A percentile compares a stretch with the other conserved stretches of the same genome.
These are phyloP conservation scores for Drosophila incognita DNA, from an alignment of 2,888 invertebrate species.

Conservation along the genomic window DNA sequence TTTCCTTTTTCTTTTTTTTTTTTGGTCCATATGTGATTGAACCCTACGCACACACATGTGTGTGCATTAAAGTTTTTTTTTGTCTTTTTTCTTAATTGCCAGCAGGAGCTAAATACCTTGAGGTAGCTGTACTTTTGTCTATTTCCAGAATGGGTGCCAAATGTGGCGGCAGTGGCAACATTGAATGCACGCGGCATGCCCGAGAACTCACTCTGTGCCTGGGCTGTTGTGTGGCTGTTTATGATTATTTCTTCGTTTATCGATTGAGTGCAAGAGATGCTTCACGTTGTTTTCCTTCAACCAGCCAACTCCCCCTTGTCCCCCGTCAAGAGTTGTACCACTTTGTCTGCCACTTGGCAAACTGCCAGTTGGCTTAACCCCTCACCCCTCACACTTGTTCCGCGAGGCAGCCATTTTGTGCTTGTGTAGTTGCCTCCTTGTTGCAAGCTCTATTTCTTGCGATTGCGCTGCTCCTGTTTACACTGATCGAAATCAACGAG, in stretches of 20 bases:
- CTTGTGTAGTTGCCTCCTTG: constrained; percentile 36
- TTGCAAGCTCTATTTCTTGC: constrained; percentile 42
- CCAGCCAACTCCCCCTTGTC: neutral
- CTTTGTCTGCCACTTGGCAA: constrained; percentile 36
- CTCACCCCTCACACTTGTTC: constrained; percentile 30
- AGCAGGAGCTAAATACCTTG: constrained; percentile 19
- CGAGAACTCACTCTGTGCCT: neutral
- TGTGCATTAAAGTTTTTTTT: constrained; percentile 4
- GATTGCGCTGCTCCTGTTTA: constrained; percentile 38
- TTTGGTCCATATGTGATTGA: constrained; percentile 69
- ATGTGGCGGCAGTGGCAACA: constrained; percentile 28
- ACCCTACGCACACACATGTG: constrained; percentile 48
- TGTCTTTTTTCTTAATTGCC: constrained; percentile 33
- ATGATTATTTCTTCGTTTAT: constrained; percentile 58
- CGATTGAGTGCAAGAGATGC: constrained; percentile 53
- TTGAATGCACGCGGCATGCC: constrained; percentile 34
- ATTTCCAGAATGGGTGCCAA: constrained; percentile 60
- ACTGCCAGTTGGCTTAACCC: constrained; percentile 43
- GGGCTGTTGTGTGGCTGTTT: constrained; percentile 38
- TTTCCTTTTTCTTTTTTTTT: neutral
- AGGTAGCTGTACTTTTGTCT: constrained; percentile 37
- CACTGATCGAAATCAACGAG: neutral
- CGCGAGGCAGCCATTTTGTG: constrained; percentile 53
- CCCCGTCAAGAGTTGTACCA: neutral
- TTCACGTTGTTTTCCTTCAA: constrained; percentile 34